Base-by-base conservation (phyloP, 2,113 vertebrate genomes). In the Glareola pratincola region DNA sequence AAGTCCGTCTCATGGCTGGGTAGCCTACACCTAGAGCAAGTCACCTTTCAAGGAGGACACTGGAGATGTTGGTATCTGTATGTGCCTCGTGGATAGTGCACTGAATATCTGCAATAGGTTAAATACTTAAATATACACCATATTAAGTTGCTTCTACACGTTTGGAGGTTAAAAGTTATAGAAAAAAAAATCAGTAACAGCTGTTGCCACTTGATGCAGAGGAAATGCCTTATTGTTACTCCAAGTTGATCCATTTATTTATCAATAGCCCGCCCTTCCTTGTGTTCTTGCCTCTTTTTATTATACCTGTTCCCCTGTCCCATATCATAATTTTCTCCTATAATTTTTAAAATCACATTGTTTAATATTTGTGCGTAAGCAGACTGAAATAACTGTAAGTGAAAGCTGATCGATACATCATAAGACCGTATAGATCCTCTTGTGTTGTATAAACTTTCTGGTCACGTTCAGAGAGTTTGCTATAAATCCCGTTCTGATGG, bases 401-500 rank as follows among this genome's bases (percentile, higher is more conserved):
- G 45, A 41, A 75, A 66, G 48, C 10, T 73, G 56, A 39, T 85
- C 1, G 0, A 43, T 78, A 29, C 9, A 10, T 80, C 75, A 37
- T 51, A 37, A 79, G 78, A 62, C 54, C 23, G 1, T 14, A 10
- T 30, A 59, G 82, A 54, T 75, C 39, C 22, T 57, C 39, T 10
- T 24, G 37, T 69, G 57, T 76, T 90, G 47, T 74, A 50, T 76
- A 69, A 73, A 26, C 3, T 6, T 93, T 39, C 82, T 54, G 63
- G 16, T 94, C 0, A 0, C 4, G 26, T 88, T 86, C 34, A 32
- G 16, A 81, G 54, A 39, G 32, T 76, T 93, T 75, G 8, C 48
- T 54, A 0, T 62, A 19, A 77, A 17, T 20, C 41, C 53, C 3
- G 0, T 66, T 68, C 37, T 9, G 10, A 43, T 71, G 0, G 0